Evolutionary conservation across 2,113 vertebrate species (phyloP).

Genomic region (Scomber scombrus): DNA sequence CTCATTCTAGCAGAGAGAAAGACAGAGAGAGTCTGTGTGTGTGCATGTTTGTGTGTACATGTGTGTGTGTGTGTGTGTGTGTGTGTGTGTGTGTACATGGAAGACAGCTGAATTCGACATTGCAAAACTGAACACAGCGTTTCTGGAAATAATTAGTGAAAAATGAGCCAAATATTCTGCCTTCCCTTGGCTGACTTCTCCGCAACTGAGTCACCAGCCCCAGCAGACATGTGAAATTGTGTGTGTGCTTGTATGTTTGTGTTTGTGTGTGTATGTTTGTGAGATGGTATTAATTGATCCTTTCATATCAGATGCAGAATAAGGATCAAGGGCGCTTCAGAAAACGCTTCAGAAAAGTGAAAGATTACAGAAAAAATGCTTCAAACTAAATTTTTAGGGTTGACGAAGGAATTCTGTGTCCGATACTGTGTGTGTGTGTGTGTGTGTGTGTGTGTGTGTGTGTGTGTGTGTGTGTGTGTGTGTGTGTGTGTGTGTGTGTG

Average conservation of each 20-base stretch:
- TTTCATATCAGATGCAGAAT: not conserved
- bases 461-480: not conserved
- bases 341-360: not conserved
- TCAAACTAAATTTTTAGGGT: not conserved
- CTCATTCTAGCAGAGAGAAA: conserved; percentile 22
- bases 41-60: not conserved
- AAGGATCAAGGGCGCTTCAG: not conserved
- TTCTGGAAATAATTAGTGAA: conserved; percentile 32
- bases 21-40: not conserved
- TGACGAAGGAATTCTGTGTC: not conserved
- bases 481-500: not conserved
- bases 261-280: not conserved
- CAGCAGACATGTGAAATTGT: not conserved
- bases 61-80: not conserved
- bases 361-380: not conserved
- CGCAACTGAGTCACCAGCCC: conserved; percentile 29
- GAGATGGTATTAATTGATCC: conserved; percentile 26
- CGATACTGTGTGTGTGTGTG: not conserved
- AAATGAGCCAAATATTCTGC: not conserved
- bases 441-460: not conserved
- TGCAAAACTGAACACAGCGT: not conserved
- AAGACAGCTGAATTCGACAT: not conserved
- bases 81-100: not conserved
- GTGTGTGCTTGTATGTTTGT: not conserved
- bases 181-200: conserved; percentile 3